These are phyloP conservation scores for Maccullochella peelii DNA, from an alignment of 2,113 vertebrate species.

Conservation along the genomic window DNA sequence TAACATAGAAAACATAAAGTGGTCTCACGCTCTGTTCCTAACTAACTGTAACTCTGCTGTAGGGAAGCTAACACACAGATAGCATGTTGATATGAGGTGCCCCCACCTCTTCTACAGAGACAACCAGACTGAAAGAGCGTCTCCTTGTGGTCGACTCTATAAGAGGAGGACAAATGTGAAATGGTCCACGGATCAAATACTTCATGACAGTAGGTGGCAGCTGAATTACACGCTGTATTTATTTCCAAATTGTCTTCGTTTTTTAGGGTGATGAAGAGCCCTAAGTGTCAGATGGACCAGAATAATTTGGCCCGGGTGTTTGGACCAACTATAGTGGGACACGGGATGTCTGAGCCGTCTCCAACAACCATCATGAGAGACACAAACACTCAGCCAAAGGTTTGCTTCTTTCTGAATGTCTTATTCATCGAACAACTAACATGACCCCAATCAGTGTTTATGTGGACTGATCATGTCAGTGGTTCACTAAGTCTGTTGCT, in stretches of 20 bases:
- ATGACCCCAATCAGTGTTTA: no score
- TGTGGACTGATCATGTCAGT: not conserved
- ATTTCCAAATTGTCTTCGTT: not conserved
- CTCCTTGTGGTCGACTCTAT: no score
- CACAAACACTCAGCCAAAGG: slow-evolving; percentile 86
- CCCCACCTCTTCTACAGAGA: no score
- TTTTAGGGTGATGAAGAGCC: slow-evolving; percentile 83
- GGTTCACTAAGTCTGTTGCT: not conserved
- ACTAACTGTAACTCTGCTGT: no score
- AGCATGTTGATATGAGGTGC: no score
- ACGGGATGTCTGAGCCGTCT: slow-evolving; percentile 84
- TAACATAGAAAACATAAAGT: no score
- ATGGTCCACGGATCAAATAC: not conserved
- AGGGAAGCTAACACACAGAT: no score
- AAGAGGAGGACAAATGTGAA: not conserved
- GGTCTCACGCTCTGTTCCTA: no score
- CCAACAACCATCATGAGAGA: slow-evolving; percentile 87
- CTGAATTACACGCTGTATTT: not conserved
- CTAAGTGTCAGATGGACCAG: slow-evolving; percentile 87
- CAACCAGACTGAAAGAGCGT: no score
- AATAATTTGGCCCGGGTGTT: slow-evolving; percentile 88
- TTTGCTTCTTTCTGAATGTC: slow-evolving; percentile 41
- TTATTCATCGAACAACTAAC: no score
- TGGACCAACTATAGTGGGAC: slow-evolving; percentile 89
- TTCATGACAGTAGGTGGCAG: no score